Percentiles rank a stretch among this genome's conserved stretches.
These are phyloP conservation scores for Leptinotarsa peninsularis DNA, from an alignment of 2,888 invertebrate genomes.

Conservation along the genomic window DNA sequence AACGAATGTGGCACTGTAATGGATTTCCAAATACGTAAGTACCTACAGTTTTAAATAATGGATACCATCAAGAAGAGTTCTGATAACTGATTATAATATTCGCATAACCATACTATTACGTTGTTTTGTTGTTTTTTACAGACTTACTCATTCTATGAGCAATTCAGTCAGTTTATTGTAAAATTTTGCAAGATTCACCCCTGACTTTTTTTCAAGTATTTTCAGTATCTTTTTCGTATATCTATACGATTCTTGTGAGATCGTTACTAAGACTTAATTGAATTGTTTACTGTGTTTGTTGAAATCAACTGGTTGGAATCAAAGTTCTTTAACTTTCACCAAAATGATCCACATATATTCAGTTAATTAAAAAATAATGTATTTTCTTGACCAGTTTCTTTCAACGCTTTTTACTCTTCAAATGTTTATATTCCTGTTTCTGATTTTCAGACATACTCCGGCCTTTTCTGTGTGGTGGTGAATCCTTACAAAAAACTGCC, in stretches of 20 bases:
- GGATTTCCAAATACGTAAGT: not conserved
- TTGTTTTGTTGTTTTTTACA: not conserved
- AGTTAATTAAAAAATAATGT: no score
- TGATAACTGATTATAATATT: no score
- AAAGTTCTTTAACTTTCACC: no score
- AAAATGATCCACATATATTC: no score
- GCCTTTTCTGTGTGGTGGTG: slow-evolving; percentile 99
- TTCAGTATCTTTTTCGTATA: no score
- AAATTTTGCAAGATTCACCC: no score
- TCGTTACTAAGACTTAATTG: no score
- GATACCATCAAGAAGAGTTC: not conserved
- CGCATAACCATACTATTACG: not conserved
- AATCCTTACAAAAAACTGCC: slow-evolving; percentile 99
- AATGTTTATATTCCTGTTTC: slow-evolving; percentile 41
- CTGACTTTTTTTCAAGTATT: no score
- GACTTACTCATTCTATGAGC: not conserved
- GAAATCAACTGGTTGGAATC: no score
- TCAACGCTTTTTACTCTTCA: not conserved
- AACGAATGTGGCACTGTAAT: not conserved
- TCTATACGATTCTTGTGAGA: no score
- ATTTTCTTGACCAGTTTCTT: no score
- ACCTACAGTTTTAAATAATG: not conserved
- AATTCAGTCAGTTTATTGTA: not conserved
- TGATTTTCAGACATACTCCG: slow-evolving; percentile 95
- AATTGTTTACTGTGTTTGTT: no score